Conservation (phyloP, 2,888 invertebrate species). For the Acanthococcus lagerstroemiae region DNA sequence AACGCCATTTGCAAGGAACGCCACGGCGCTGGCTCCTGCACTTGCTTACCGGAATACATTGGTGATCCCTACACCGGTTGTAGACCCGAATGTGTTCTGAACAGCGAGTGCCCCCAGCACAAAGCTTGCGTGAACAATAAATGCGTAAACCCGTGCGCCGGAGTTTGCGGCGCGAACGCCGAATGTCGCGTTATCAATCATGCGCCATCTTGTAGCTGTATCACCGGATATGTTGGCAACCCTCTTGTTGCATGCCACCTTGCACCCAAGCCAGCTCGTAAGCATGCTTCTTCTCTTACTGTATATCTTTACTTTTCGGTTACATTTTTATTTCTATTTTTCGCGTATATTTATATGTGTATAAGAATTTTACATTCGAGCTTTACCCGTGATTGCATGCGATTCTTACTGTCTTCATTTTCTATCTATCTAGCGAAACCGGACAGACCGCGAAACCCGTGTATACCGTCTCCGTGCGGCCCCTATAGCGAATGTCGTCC, state of each 20-base stretch:
- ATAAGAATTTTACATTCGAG: neutral
- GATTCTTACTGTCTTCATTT: constrained; percentile 19
- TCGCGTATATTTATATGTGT: neutral
- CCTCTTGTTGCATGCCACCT: constrained; percentile 53
- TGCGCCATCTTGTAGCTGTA: constrained; percentile 65
- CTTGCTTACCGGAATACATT: constrained; percentile 60
- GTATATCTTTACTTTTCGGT: constrained; percentile 38
- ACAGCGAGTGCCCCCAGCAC: constrained; percentile 60
- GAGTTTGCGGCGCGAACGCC: constrained; percentile 66
- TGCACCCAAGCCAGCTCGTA: constrained; percentile 45
- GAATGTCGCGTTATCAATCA: constrained; percentile 66
- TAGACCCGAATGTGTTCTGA: constrained; percentile 70
- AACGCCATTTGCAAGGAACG: constrained; percentile 67
- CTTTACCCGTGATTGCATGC: neutral
- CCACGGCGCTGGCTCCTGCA: constrained; percentile 64
- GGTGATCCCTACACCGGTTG: constrained; percentile 71
- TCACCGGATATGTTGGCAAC: constrained; percentile 60
- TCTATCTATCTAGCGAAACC: constrained; percentile 38
- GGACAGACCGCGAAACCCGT: constrained; percentile 51
- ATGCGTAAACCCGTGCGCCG: constrained; percentile 62
- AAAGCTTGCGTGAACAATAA: constrained; percentile 67
- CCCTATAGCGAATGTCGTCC: constrained; percentile 65
- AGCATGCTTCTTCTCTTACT: constrained; percentile 44
- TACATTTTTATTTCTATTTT: neutral
- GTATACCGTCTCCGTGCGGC: constrained; percentile 67